Evolutionary conservation across 1,140 invertebrate species (phyloP), one percentile per base, ranked within the genome.

Genomic region (Psix sp.): DNA sequence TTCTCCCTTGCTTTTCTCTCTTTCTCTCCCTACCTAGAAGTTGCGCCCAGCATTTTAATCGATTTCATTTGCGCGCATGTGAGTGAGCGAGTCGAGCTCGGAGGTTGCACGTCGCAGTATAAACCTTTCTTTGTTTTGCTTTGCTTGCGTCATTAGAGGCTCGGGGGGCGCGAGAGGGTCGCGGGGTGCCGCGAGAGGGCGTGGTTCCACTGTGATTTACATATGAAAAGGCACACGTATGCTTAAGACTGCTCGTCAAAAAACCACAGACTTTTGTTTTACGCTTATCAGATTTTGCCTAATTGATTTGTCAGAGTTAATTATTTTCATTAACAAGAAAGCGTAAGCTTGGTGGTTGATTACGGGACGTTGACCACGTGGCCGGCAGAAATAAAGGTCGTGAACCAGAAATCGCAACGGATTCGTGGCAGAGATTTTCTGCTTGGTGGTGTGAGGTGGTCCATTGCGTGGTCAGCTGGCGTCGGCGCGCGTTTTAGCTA

Each of bases 11-110:
- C 74, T 71, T 71, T 71, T 57, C 66, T 63, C 66, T 76, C 70
- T 70, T 62, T 57, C 65, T 71, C 54, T 63, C 75, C 63, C 81
- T 84, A 80, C 80, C 82, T 83, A 85, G 84, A 87, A 86, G 84
- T 86, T 85, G 84, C 84, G 82, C 84, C 81, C 83, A 86, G 85
- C 85, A 87, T 87, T 87, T 87, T 87, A 86, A 87, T 87, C 84
- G 85, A 87, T 87, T 87, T 87, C 84, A 87, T 87, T 87, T 87
- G 83, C 84, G 84, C 84, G 84, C 84, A 83, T 83, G 84, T 83
- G 83, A 81, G 82, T 67, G 83, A 86, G 80, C 73, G 77, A 80
- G 76, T 21, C 59, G 59, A 74, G 76, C 38, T 74, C 52, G 54
- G 67, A 60, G 51, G 54, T 70, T 66, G 65, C 66, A 66, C 62